Conservation (phyloP, 1,140 invertebrate species). For the Cylas formicarius region DNA sequence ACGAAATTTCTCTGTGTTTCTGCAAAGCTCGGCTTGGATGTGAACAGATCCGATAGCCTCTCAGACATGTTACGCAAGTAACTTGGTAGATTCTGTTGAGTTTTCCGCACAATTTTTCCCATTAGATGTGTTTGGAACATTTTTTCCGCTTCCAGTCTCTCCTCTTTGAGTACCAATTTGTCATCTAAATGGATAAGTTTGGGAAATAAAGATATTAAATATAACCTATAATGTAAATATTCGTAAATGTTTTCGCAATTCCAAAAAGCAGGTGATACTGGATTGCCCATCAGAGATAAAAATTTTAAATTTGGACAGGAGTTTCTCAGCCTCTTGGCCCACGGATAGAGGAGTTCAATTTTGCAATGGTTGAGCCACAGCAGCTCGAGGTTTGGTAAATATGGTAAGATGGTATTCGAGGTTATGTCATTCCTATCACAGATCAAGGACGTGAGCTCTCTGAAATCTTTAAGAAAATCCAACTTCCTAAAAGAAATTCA, state of each 20-base stretch:
- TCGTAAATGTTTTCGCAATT: constrained; percentile 68
- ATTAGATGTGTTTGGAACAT: constrained; percentile 48
- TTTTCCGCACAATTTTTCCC: too few species aligned
- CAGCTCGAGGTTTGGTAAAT: constrained; percentile 58
- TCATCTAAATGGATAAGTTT: constrained; percentile 59
- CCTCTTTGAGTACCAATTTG: constrained; percentile 52
- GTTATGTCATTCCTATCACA: constrained; percentile 66
- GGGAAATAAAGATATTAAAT: constrained; percentile 61
- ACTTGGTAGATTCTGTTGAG: too few species aligned
- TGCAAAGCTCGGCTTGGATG: too few species aligned
- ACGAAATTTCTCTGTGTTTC: too few species aligned
- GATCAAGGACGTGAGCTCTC: constrained; percentile 61
- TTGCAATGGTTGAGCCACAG: constrained; percentile 75
- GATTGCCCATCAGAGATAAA: constrained; percentile 72
- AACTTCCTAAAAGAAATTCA: constrained; percentile 52
- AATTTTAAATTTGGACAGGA: constrained; percentile 60
- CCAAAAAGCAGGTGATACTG: constrained; percentile 64
- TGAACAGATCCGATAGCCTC: too few species aligned
- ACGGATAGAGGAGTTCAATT: constrained; percentile 60
- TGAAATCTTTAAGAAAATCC: constrained; percentile 59
- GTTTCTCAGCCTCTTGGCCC: constrained; percentile 57
- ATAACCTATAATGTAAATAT: constrained; percentile 73
- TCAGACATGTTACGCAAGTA: too few species aligned
- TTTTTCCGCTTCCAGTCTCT: constrained; percentile 51
- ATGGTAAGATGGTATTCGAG: constrained; percentile 57